Percentiles rank a stretch among this genome's conserved stretches.
Evolutionary conservation across 2,888 invertebrate species (phyloP).

Genomic region (Ariolimax columbianus): DNA sequence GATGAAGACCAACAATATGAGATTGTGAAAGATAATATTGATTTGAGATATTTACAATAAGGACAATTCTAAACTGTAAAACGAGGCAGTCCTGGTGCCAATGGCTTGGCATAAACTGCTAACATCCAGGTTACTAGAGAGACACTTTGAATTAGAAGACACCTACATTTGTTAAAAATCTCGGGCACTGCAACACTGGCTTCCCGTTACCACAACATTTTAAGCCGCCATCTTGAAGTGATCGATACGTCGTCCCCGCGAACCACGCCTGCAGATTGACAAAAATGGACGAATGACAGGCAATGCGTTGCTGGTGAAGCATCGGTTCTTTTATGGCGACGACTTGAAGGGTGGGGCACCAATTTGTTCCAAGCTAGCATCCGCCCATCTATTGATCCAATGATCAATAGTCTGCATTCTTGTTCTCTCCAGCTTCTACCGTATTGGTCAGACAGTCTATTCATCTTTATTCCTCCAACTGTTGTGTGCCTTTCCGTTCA

Average conservation of each 20-base stretch:
- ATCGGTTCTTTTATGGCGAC: conserved; percentile 4
- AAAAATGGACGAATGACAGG: background rate
- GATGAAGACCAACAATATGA: too few relatives aligned
- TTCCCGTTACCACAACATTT: conserved; percentile 3
- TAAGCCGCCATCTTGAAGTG: conserved; percentile 6
- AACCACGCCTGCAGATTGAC: conserved; percentile 18
- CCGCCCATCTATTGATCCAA: conserved; percentile 39
- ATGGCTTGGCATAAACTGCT: too few relatives aligned
- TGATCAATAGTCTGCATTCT: conserved; percentile 28
- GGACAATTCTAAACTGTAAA: too few relatives aligned
- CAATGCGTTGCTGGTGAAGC: background rate
- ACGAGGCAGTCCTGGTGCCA: too few relatives aligned
- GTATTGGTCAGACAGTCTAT: conserved; percentile 9
- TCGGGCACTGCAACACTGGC: background rate
- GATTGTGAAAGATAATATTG: too few relatives aligned
- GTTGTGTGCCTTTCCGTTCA: background rate
- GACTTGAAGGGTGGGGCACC: conserved; percentile 1
- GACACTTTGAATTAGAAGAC: too few relatives aligned
- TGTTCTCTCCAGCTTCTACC: background rate
- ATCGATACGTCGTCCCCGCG: conserved; percentile 6
- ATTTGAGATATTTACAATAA: too few relatives aligned
- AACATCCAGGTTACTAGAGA: too few relatives aligned
- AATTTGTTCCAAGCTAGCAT: conserved; percentile 39
- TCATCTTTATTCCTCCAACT: background rate
- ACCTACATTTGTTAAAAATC: background rate